Conservation (phyloP, 2,113 vertebrate species). For the Pyrgilauda ruficollis region DNA sequence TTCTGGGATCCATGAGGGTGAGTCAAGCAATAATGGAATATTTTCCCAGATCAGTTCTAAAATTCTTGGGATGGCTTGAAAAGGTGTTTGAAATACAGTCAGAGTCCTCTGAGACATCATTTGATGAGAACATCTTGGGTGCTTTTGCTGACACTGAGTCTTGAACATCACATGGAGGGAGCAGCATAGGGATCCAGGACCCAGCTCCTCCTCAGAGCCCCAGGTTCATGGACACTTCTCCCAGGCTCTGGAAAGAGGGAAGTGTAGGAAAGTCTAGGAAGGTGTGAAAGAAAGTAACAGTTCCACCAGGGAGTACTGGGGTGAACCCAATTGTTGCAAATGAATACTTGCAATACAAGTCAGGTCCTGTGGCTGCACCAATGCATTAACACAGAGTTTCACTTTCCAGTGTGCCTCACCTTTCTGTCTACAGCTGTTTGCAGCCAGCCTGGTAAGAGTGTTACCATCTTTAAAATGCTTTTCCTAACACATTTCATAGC, state of each 20-base stretch:
- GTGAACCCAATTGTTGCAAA: not conserved
- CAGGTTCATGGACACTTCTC: not conserved
- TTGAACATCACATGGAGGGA: not conserved
- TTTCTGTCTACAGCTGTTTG: not conserved
- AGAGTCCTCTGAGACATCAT: not conserved
- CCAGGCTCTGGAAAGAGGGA: not conserved
- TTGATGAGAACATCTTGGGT: not conserved
- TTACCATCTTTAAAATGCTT: not conserved
- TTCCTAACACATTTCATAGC: not conserved
- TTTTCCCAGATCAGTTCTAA: not conserved
- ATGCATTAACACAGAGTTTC: constrained; percentile 3
- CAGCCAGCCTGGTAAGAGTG: constrained; percentile 63
- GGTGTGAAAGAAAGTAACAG: not conserved
- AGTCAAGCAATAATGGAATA: not conserved
- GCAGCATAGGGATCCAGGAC: not conserved
- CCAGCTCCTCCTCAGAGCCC: not conserved
- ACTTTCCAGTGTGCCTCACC: constrained; percentile 55
- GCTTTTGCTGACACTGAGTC: not conserved
- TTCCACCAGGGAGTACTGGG: not conserved
- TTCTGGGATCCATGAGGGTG: not conserved
- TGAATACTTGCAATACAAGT: not conserved
- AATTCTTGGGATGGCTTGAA: not conserved
- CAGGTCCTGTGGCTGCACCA: not conserved
- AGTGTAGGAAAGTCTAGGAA: not conserved
- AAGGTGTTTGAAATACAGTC: not conserved